These are phyloP conservation scores for Nasonia vitripennis DNA, from an alignment of 1,140 invertebrate genomes.

Conservation along the genomic window DNA sequence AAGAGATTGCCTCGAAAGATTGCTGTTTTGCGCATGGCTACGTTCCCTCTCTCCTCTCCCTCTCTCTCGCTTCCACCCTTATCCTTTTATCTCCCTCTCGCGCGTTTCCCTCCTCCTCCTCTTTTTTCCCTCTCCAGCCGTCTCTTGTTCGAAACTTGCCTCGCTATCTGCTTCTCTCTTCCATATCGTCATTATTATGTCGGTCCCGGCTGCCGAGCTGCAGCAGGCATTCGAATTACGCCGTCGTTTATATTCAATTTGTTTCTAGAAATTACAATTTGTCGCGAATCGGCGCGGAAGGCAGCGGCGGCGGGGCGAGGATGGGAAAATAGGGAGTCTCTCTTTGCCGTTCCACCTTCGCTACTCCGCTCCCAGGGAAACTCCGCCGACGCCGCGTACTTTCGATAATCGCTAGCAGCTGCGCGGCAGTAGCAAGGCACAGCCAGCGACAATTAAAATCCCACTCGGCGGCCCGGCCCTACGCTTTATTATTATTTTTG, in stretches of 20 bases:
- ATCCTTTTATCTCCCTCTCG: slow-evolving; percentile 58
- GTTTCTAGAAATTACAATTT: slow-evolving; percentile 73
- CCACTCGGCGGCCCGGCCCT: not conserved
- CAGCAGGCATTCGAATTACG: slow-evolving; percentile 72
- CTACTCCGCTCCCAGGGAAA: slow-evolving; percentile 28
- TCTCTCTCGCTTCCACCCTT: slow-evolving; percentile 22
- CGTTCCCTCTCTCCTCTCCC: slow-evolving; percentile 53
- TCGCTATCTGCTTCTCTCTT: slow-evolving; percentile 56
- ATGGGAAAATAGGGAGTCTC: slow-evolving; percentile 48
- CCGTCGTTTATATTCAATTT: slow-evolving; percentile 72
- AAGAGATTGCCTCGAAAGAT: slow-evolving; percentile 71
- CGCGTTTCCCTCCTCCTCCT: slow-evolving; percentile 28
- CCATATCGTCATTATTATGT: slow-evolving; percentile 68
- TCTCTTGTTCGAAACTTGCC: slow-evolving; percentile 58
- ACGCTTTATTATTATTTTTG: slow-evolving; percentile 43
- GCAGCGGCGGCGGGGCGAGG: slow-evolving; percentile 51
- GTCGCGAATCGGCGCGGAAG: slow-evolving; percentile 67
- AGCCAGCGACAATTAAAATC: slow-evolving; percentile 46
- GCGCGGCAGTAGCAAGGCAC: slow-evolving; percentile 28
- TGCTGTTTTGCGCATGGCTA: slow-evolving; percentile 70
- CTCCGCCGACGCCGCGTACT: slow-evolving; percentile 26
- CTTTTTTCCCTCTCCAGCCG: slow-evolving; percentile 11
- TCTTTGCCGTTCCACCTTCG: not conserved
- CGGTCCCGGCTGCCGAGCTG: slow-evolving; percentile 59
- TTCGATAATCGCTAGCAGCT: slow-evolving; percentile 51